These are phyloP conservation scores for Drosophila guanche DNA, from an alignment of 1,140 invertebrate genomes.

Conservation along the genomic window DNA sequence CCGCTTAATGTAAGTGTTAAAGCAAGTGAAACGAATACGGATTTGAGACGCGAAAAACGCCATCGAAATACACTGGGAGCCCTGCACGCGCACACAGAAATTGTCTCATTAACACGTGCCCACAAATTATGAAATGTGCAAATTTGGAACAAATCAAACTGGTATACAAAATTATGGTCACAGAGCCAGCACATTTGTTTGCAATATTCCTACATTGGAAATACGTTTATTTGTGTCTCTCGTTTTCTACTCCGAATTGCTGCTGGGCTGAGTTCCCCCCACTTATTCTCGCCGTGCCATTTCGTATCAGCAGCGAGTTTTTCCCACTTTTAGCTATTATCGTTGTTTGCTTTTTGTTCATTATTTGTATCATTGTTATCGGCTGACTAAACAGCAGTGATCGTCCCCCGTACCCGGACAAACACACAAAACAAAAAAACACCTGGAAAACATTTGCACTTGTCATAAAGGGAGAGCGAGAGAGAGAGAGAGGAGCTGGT, in stretches of 20 bases:
- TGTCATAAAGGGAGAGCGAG: too few species aligned
- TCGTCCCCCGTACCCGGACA: too few species aligned
- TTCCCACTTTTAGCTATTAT: slow-evolving; percentile 33
- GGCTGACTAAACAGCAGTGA: slow-evolving; percentile 36
- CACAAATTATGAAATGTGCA: slow-evolving; percentile 53
- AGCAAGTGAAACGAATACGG: slow-evolving; percentile 22
- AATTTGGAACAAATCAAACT: slow-evolving; percentile 24
- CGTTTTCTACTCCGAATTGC: not conserved
- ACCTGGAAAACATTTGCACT: too few species aligned
- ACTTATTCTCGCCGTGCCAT: slow-evolving; percentile 11
- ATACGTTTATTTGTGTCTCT: slow-evolving; percentile 11
- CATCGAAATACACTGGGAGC: too few species aligned
- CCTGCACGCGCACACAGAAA: slow-evolving; percentile 57
- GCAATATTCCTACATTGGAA: not conserved
- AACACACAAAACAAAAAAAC: too few species aligned
- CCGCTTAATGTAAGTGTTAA: slow-evolving; percentile 49
- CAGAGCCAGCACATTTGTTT: slow-evolving; percentile 11
- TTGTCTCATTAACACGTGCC: slow-evolving; percentile 70
- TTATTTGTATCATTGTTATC: slow-evolving; percentile 48
- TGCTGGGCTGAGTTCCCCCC: too few species aligned
- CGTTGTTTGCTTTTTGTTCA: slow-evolving; percentile 18
- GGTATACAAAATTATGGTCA: slow-evolving; percentile 30
- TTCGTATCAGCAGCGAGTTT: slow-evolving; percentile 49
- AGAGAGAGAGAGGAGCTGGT: too few species aligned
- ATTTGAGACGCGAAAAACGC: too few species aligned